phyloP scores from a whole-genome alignment of 1,140 invertebrate genomes.

The Drosophila persimilis region DNA sequence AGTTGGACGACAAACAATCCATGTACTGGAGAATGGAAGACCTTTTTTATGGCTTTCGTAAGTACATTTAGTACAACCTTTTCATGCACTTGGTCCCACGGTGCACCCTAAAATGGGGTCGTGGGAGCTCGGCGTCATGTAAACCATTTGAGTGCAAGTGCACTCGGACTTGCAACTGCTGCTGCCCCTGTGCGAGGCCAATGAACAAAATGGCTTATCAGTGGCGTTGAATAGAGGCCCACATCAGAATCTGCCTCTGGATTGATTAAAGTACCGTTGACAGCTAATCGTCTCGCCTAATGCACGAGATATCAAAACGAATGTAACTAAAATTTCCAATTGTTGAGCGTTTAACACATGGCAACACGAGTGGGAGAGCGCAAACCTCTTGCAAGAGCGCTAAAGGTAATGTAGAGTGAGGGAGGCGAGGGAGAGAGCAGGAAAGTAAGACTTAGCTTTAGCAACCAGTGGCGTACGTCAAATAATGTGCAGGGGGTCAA shows the following conservation, averaged over 20 bases:
- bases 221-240: constrained; percentile 19
- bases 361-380: constrained; percentile 18
- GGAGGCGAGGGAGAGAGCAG: too few species aligned
- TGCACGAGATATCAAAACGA: constrained; percentile 39
- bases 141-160: constrained; percentile 48
- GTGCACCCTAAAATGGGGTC: constrained; percentile 26
- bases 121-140: constrained; percentile 18
- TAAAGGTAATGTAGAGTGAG: too few species aligned
- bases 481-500: too few species aligned
- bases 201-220: constrained; percentile 42
- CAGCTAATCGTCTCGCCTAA: constrained; percentile 47
- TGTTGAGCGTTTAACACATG: constrained; percentile 38
- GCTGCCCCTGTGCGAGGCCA: constrained; percentile 18
- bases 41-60: too few species aligned
- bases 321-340: constrained; percentile 45
- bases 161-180: constrained; percentile 17
- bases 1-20: not conserved
- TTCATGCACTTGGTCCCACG: constrained; percentile 3
- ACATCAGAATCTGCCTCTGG: too few species aligned
- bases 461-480: too few species aligned
- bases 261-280: constrained; percentile 47
- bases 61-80: too few species aligned
- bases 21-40: not conserved
- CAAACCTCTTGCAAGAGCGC: too few species aligned
- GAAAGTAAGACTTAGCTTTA: too few species aligned